Percentiles rank a stretch among this genome's conserved stretches.
These are phyloP conservation scores for Athalia circularis DNA, from an alignment of 2,888 invertebrate genomes.

Conservation along the genomic window DNA sequence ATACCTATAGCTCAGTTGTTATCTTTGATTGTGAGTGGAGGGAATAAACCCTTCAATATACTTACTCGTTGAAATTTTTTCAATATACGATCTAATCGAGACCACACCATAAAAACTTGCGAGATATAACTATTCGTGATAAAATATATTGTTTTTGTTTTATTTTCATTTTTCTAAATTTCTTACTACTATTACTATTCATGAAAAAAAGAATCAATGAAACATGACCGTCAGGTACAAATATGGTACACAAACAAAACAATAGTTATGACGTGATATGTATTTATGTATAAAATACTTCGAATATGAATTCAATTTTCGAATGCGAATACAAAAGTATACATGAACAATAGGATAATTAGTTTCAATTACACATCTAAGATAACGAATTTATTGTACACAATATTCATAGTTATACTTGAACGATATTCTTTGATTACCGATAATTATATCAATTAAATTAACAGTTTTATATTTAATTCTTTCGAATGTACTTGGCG, in stretches of 20 bases:
- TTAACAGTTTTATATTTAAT: background rate
- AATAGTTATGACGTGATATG: background rate
- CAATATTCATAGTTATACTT: slow-evolving; percentile 7
- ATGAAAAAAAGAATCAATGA: slow-evolving; percentile 47
- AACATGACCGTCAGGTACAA: slow-evolving; percentile 65
- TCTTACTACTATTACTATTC: slow-evolving; percentile 6
- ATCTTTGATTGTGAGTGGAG: background rate
- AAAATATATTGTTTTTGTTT: too few species aligned
- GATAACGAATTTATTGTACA: background rate
- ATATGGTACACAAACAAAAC: slow-evolving; percentile 49
- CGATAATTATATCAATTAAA: background rate
- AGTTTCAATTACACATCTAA: background rate
- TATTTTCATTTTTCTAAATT: too few species aligned
- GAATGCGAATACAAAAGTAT: background rate
- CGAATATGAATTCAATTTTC: background rate
- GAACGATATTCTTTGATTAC: background rate
- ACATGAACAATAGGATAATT: too few species aligned
- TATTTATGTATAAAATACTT: slow-evolving; percentile 23
- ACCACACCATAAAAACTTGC: too few species aligned
- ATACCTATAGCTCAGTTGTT: background rate
- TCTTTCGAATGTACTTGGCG: too few species aligned
- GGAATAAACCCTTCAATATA: too few species aligned
- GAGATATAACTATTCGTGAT: too few species aligned
- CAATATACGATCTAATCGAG: too few species aligned
- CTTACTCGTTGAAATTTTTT: too few species aligned